phyloP scores from a whole-genome alignment of 2,797 vertebrate species.

The Balearica regulorum region DNA sequence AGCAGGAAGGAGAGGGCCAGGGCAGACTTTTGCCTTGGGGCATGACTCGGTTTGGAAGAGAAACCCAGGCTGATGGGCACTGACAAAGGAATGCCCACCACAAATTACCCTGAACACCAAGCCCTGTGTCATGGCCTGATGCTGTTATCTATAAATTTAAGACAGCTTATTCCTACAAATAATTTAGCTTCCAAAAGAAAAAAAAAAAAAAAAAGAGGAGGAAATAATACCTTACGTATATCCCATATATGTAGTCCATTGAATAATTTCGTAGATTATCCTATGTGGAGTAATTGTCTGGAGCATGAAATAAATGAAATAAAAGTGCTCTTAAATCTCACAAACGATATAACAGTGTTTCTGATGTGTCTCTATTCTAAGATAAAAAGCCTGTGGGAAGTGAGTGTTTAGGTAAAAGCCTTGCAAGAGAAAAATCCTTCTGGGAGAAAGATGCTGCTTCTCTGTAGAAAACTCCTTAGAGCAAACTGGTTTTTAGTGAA shows the following conservation, averaged over 20 bases:
- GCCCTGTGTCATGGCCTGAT: background rate
- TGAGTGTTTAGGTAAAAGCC: conserved; percentile 8
- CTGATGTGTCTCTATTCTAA: background rate
- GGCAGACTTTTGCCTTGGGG: background rate
- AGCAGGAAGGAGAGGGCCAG: background rate
- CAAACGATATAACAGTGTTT: background rate
- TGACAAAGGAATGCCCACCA: background rate
- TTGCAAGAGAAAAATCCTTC: background rate
- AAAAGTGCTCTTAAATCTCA: background rate
- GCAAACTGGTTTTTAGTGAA: background rate
- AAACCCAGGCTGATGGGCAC: background rate
- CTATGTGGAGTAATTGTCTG: background rate
- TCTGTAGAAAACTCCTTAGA: background rate
- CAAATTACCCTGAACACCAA: background rate
- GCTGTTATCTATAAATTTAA: background rate
- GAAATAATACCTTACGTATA: accelerated
- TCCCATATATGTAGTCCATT: accelerated
- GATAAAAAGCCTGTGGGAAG: background rate
- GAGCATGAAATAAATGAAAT: background rate
- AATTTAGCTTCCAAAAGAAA: background rate
- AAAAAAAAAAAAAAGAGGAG: background rate
- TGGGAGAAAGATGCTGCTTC: background rate
- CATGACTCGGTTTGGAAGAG: background rate
- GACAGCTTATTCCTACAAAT: background rate
- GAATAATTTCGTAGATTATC: background rate